Conservation (phyloP, 2,888 invertebrate genomes). For the Campoplex capitator region DNA sequence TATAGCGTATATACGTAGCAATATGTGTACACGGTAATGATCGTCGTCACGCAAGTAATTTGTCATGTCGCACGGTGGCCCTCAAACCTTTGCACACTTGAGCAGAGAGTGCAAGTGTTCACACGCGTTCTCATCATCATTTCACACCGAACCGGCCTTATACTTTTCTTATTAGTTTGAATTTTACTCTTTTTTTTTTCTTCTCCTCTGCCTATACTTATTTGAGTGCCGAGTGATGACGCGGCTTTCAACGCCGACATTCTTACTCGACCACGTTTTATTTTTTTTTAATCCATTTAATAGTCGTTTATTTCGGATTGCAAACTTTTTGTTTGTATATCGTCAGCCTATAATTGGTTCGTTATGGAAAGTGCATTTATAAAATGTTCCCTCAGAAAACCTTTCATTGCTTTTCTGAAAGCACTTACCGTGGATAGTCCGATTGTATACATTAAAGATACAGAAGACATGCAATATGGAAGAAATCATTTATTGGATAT, state of each 20-base stretch:
- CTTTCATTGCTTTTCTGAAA: too few species aligned
- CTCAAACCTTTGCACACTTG: constrained; percentile 32
- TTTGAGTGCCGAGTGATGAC: constrained; percentile 2
- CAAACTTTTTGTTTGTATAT: background rate
- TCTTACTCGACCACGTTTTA: background rate
- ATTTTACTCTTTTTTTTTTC: constrained; percentile 16
- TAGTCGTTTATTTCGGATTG: background rate
- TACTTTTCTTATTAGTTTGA: constrained; percentile 54
- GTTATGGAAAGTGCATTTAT: too few species aligned
- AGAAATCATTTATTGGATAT: too few species aligned
- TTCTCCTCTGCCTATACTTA: constrained; percentile 7
- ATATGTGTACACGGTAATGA: constrained; percentile 70
- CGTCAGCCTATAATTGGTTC: background rate
- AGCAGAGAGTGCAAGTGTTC: constrained; percentile 64
- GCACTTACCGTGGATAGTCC: too few species aligned
- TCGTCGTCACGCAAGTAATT: constrained; percentile 74
- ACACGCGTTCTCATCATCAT: constrained; percentile 59
- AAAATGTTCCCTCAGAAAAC: too few species aligned
- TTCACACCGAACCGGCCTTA: constrained; percentile 32
- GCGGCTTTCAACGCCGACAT: constrained; percentile 25
- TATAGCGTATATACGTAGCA: constrained; percentile 19
- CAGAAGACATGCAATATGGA: too few species aligned
- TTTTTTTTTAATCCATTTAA: background rate
- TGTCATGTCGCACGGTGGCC: constrained; percentile 69
- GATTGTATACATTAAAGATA: too few species aligned